Conservation (phyloP, 2,888 invertebrate genomes). For the Resseliella maxima region DNA sequence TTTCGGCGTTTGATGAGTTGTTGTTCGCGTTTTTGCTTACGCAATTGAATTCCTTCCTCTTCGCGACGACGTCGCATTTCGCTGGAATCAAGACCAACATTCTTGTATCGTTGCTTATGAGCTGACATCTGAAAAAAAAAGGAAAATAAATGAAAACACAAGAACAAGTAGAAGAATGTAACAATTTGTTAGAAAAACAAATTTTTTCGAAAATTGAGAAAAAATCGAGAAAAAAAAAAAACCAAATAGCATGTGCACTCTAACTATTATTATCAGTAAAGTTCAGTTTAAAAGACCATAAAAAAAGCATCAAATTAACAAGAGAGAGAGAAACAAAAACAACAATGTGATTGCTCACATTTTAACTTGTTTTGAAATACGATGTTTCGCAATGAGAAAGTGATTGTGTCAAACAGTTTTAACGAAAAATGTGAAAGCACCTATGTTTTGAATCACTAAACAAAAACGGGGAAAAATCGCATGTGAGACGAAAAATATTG, state of each 20-base stretch:
- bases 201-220: neutral
- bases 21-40: conserved; percentile 95
- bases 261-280: too few species aligned
- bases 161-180: too few species aligned
- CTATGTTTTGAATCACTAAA: neutral
- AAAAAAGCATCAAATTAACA: neutral
- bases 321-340: neutral
- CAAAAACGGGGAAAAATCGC: neutral
- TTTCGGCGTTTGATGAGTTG: conserved; percentile 93
- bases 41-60: conserved; percentile 94
- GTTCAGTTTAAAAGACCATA: too few species aligned
- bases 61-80: conserved; percentile 92
- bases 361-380: conserved; percentile 33
- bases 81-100: conserved; percentile 89
- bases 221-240: neutral
- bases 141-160: neutral
- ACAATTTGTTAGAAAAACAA: too few species aligned
- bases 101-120: conserved; percentile 94
- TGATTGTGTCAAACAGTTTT: neutral
- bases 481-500: neutral
- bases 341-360: conserved; percentile 34
- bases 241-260: neutral
- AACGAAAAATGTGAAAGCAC: neutral
- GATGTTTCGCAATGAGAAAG: conserved; percentile 13
- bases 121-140: conserved; percentile 76